Evolutionary conservation across 2,113 vertebrate species (phyloP).

Genomic region (Hypanus sabinus): DNA sequence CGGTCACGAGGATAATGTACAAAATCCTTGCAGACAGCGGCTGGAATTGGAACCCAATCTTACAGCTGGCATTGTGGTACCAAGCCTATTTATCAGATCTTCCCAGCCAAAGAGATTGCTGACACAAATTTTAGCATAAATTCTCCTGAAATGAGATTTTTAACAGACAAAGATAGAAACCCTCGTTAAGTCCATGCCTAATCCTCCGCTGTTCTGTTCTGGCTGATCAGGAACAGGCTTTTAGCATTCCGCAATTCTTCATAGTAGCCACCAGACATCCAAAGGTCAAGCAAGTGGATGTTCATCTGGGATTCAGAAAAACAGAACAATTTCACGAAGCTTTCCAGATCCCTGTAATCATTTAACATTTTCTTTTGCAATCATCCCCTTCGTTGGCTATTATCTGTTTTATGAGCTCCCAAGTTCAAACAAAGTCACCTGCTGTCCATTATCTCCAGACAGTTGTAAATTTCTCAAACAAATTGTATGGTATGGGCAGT

Average conservation of each 20-base stretch:
- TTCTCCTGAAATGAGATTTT: background rate
- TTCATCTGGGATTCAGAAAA: slow-evolving; percentile 12
- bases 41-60: too few species aligned
- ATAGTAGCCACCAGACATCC: background rate
- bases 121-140: background rate
- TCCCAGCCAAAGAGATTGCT: too few species aligned
- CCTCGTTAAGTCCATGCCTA: background rate
- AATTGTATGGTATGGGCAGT: background rate
- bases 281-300: background rate
- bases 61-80: too few species aligned
- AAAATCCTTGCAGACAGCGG: too few species aligned
- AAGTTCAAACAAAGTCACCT: background rate
- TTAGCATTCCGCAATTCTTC: background rate
- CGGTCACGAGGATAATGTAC: too few species aligned
- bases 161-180: background rate
- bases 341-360: background rate
- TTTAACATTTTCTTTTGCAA: background rate
- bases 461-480: background rate
- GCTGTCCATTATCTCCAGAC: background rate
- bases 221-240: background rate
- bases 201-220: slow-evolving; percentile 21
- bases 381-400: background rate
- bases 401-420: background rate
- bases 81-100: too few species aligned
- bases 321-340: background rate